These are phyloP conservation scores for Cyrtodaria siliqua DNA, from an alignment of 2,888 invertebrate genomes.

Conservation along the genomic window DNA sequence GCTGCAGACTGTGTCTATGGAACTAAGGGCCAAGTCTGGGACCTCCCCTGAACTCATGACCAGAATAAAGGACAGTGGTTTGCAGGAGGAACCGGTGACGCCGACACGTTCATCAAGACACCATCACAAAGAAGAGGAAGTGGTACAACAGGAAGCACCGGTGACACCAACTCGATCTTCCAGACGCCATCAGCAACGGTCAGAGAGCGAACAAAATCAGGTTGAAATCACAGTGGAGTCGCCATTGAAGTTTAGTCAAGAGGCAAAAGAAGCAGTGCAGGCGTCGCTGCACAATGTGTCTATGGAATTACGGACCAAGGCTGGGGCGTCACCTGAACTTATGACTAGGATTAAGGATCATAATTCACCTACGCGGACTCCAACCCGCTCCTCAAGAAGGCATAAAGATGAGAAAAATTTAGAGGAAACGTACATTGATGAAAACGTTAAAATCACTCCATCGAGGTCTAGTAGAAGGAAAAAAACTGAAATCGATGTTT, in stretches of 20 bases:
- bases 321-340: conserved; percentile 21
- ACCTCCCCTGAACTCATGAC: conserved; percentile 19
- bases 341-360: conserved; percentile 47
- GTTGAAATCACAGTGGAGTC: conserved; percentile 28
- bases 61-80: conserved; percentile 33
- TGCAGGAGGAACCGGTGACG: conserved; percentile 14
- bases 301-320: conserved; percentile 21
- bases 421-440: too few relatives aligned
- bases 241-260: conserved; percentile 36
- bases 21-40: conserved; percentile 16
- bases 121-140: background rate
- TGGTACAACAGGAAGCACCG: too few relatives aligned
- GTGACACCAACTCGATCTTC: conserved; percentile 34
- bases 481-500: too few relatives aligned
- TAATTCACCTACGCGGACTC: conserved; percentile 26
- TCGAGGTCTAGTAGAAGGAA: too few relatives aligned
- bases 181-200: conserved; percentile 3
- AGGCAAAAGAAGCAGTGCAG: conserved; percentile 52
- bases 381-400: conserved; percentile 29
- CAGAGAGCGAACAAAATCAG: conserved; percentile 18
- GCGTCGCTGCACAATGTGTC: conserved; percentile 44
- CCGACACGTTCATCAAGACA: conserved; percentile 29
- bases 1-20: conserved; percentile 34
- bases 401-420: background rate
- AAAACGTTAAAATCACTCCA: too few relatives aligned